Base-by-base conservation (phyloP, 2,888 invertebrate species). In the Antheraea yamamai region DNA sequence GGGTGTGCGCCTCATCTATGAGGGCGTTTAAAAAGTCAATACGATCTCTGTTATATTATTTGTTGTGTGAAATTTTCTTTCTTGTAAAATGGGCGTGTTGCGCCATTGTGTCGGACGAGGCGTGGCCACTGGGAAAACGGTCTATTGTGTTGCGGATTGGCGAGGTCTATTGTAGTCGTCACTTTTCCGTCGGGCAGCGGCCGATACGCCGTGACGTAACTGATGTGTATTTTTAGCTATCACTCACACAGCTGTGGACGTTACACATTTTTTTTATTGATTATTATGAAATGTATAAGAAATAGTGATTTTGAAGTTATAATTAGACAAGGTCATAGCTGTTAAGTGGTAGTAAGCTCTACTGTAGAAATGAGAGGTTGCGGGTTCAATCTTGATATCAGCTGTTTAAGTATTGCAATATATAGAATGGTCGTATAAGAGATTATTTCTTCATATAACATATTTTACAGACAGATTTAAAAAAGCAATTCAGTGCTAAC, bases 1-100 rank as follows among this genome's bases (percentile, higher is more conserved):
- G 94, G 93, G 89, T 84, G 89, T 85, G 85, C 88, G 64, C 64
- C 64, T 14, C 83, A 89, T 93, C 92, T 91, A 92, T 89, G 91
- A 92, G 93, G 94, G 94, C 94, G 94, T 94, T 93, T 92, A 92
- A 94, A 94, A 95, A 94, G 94, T 95, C 70, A 39, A 70, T 70
- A 70, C 70, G 20, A 39, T 66, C 64, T 66, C 64, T 89, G 90
- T 88, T 89, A 90, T 91, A 87, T 47, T 47, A 47, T 92, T 92
- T 90, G 92, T 88, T 86, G 88, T 93, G 93, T 47, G 89, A 93
- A 92, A 93, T 93, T 93, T 94, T 93, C 93, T 93, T 93, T 91
- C 89, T 92, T 88, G 85, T 39, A 20, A 82, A 80, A 91, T 92
- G 94, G 94, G 94, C 94, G 94, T 93, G 91, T 90, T 86, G 85